Evolutionary conservation across 2,113 vertebrate species (phyloP).

Genomic region (Meles meles): DNA sequence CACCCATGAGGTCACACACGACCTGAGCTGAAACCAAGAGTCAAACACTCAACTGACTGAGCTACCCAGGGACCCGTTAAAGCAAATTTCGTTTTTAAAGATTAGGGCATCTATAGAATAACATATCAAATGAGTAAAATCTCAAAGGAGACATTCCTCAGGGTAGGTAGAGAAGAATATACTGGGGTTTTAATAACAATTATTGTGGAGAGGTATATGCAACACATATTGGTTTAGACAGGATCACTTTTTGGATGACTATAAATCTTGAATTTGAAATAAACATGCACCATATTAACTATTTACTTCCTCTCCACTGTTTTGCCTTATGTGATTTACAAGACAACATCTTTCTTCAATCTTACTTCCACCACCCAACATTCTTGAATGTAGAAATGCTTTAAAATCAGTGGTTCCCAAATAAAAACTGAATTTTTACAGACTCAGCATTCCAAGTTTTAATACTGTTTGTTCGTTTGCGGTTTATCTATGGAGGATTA

Average conservation of each 20-base stretch:
- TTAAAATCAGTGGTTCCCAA: not conserved
- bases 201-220: not conserved
- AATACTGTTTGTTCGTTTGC: not conserved
- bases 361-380: not conserved
- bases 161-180: not conserved
- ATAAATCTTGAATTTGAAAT: not conserved
- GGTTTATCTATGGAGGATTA: not conserved
- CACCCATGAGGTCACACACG: not conserved
- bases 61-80: not conserved
- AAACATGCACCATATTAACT: not conserved
- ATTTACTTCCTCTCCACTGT: not conserved
- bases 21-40: not conserved
- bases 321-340: not conserved
- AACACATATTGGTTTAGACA: not conserved
- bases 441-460: not conserved
- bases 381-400: not conserved
- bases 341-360: not conserved
- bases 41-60: not conserved
- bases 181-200: not conserved
- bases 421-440: slow-evolving; percentile 2
- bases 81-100: not conserved
- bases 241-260: not conserved
- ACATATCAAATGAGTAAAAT: not conserved
- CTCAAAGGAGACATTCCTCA: not conserved
- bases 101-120: not conserved